Evolutionary conservation across 2,888 invertebrate genomes (phyloP).

Genomic region (Macrophya alboannulata): DNA sequence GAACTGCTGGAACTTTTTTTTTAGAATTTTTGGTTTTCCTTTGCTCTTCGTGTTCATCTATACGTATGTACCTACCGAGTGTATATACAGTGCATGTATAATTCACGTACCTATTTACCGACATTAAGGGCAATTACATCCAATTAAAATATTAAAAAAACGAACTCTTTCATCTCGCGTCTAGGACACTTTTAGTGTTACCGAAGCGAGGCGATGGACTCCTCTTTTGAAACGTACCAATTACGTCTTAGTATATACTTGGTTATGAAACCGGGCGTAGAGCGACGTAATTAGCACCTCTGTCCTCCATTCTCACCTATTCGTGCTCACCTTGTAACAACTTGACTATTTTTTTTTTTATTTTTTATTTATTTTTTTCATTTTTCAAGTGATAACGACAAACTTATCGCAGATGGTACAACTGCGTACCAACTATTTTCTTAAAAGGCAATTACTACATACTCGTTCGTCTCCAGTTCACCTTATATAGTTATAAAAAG

Average conservation of each 20-base stretch:
- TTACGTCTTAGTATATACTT: conserved; percentile 53
- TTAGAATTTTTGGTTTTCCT: not conserved
- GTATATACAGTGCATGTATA: too few relatives aligned
- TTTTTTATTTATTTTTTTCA: not conserved
- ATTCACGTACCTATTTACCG: not conserved
- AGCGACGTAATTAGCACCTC: conserved; percentile 69
- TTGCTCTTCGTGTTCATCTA: not conserved
- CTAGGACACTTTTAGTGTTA: conserved; percentile 44
- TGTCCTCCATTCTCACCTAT: conserved; percentile 58
- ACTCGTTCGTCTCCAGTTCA: not conserved
- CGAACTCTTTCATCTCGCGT: conserved; percentile 35
- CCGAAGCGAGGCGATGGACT: conserved; percentile 17
- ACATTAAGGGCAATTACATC: conserved; percentile 34
- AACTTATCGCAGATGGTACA: conserved; percentile 16
- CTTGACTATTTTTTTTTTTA: not conserved
- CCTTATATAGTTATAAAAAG: conserved; percentile 26
- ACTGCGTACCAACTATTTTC: not conserved
- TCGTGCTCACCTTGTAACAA: conserved; percentile 28
- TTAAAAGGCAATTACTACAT: not conserved
- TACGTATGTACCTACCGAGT: not conserved
- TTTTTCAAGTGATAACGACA: conserved; percentile 26
- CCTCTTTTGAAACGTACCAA: conserved; percentile 50
- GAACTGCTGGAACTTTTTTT: not conserved
- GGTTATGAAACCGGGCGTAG: conserved; percentile 33
- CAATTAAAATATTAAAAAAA: conserved; percentile 53